Base-by-base conservation (phyloP, 1,140 invertebrate genomes). In the Teleopsis dalmanni region DNA sequence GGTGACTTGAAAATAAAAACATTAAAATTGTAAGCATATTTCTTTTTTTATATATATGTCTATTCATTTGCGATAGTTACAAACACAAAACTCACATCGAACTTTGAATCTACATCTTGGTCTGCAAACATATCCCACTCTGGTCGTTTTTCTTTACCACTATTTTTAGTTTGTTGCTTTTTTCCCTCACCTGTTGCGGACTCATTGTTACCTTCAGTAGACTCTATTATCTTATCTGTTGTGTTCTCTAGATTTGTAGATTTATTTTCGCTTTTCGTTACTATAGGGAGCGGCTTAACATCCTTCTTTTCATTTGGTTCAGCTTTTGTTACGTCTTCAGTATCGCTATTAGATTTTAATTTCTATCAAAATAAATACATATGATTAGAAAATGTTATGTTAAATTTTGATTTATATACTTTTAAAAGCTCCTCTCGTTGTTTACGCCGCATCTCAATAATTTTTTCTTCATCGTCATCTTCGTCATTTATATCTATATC, bases 401-500 rank as follows among this genome's bases (percentile, higher is more conserved):
- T 3, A 40, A n/a, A 43, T 19, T 18, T 11, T 25, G 37, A 13
- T 6, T 3, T 25, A 35, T 9, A 25, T 75, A 88, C 87, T 76
- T 88, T 88, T 27, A 95, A 65, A 3, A 98, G 73, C 65, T 90
- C 88, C 73, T 95, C 91, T 36, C 94, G 76, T 67, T 93, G 84
- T 70, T 90, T 90, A 52, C 94, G 79, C 57, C 91, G 77, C 61
- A 82, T 81, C 67, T 95, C 88, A 71, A 97, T 97, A 59, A 96
- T 91, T 50, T 84, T 82, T 71, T 96, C 90, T 67, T 95, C 93
- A 69, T 95, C 90, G 71, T 95, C 92, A 53, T 95, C 93, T 51
- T 96, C 92, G 36, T 91, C 87, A 51, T 84, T 82, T 52, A 90
- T 86, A 40, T 91, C 82, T 50, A 88, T 82, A 48, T 84, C 78